Base-by-base conservation (phyloP, 92 coral and sea anemone genomes). In the Epizoanthus fatuus region DNA sequence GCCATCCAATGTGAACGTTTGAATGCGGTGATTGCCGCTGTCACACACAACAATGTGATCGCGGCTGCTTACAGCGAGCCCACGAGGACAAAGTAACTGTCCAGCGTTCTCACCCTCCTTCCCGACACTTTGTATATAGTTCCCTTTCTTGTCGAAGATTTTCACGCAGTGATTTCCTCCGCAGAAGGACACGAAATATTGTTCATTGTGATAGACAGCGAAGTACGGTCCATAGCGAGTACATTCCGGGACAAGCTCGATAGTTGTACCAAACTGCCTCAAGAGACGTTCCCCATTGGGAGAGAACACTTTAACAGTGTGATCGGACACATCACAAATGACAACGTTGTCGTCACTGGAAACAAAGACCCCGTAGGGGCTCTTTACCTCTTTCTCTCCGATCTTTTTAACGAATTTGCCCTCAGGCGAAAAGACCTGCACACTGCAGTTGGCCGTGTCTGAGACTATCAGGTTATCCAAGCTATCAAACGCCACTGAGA, bases 1-100 rank as follows among this genome's bases (percentile, higher is more conserved):
- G n/a, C 91, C 91, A 58, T 74, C 84, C 44, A 82, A 75, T n/a
- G 91, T 81, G 47, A 64, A 81, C 20, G 72, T 66, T 62, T 88
- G 91, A 81, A 88, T 65, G 3, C 87, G 80, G 15, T 73, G 35
- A 68, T 63, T 47, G 6, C 83, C 87, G 53, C 54, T 56, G 56
- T 82, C 87, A 63, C 87, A 88, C 7, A 88, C 79, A 5, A 88
- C 63, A 37, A 88, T 57, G n/a, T 88, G 82, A 17, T 77, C 70
- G 44, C 57, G 69, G 49, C 49, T 77, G 68, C 82, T 77, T 6
- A 77, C 59, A 15, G 59, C 70, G 39, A 77, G 35, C n/a, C 82
- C 82, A 40, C 82, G 65, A 10, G 82, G 82, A 20, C 82, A 77
- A 59, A 77, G 63, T 56, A 77, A 3, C 15, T 77, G 69, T 3